Base-by-base conservation (phyloP, 92 coral and sea anemone species). In the Isaurus tuberculatus region DNA sequence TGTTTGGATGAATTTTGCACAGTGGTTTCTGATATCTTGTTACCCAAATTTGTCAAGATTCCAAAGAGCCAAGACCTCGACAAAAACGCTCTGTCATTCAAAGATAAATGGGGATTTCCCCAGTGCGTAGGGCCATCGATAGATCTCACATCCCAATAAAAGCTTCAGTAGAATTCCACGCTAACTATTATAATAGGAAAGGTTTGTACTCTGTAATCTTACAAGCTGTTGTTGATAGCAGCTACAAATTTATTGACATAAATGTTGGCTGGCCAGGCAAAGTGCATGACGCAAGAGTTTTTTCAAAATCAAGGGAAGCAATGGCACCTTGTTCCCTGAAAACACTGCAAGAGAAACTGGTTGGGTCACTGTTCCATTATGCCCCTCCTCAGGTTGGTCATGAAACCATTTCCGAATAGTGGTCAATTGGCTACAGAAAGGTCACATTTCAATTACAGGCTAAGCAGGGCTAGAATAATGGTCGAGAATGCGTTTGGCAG, bases 241-340 rank as follows among this genome's bases (percentile, higher is more conserved):
- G 32, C 46, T 83, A 26, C 44, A 86, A 73, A 73, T 86, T 80
- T 42, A 80, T 37, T 10, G 86, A 86, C 65, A 65, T 87, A 72
- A 27, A 81, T 81, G 19, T 87, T 42, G 85, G 81, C 30, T 87
- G 82, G 86, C 86, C 86, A 36, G 80, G 86, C 31, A 40, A 71
- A 25, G 86, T 87, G n/a, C 86, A 87, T 87, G 86, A 87, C 34
- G 90, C 90, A 19, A 43, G 87, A 34, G 85, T 86, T 3, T 68
- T 86, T 20, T 33, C 72, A 0, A 86, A 86, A 40, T 77, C 85
- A 51, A 86, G 22, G 89, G 77, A 15, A 32, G 58, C 37, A 30
- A 67, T 30, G 83, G 88, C 32, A 74, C 82, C 48, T 68, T 84
- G 9, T 61, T 74, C 4, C 83, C 88, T 36, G 66, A 3, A 67